Base-by-base conservation (phyloP, 2,888 invertebrate species). In the Cephus sareptanus region DNA sequence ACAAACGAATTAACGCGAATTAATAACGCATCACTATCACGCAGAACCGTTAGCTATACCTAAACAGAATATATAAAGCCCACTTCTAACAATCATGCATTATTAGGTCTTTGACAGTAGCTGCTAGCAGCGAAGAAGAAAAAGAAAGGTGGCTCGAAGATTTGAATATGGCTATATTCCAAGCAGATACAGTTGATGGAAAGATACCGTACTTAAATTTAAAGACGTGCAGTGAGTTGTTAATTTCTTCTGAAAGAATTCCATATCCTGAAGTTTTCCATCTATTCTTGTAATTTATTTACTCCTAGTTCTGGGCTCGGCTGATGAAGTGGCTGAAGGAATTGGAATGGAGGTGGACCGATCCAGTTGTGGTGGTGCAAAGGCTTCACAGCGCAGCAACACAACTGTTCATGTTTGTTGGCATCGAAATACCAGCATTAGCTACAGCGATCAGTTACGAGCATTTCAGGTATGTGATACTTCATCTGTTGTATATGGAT, bases 391-490 rank as follows among this genome's bases (percentile, higher is more conserved):
- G 87, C 93, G 96, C 83, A 96, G 95, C 90, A 96, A 97, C 86
- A 96, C 96, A 68, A 95, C 98, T 75, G 96, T 98, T 84, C 98
- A 98, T 92, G 98, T 99, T 83, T 99, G 99, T 92, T 99, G 99
- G 99, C 99, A 99, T 92, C 95, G 99, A 89, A 97, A 96, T 92
- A 97, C 97, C 34, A 95, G 94, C 83, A 95, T 97, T 84, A 95
- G 96, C 85, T 94, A 96, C 92, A 93, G 94, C 83, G 97, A 97
- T 92, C 95, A 96, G 87, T 91, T 95, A 77, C 92, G 94, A 85
- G 95, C 96, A 75, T 94, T 95, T 82, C 95, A 96, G 92, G 95
- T 95, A 90, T 89, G 87, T 79, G 33, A 37, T 35, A 31, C 71
- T 37, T 69, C n/a, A n/a, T 78, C 15, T 30, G 15, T 73, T 37